These are phyloP conservation scores for Manis crassicaudata DNA, from an alignment of 2,797 vertebrate species.

Conservation along the genomic window DNA sequence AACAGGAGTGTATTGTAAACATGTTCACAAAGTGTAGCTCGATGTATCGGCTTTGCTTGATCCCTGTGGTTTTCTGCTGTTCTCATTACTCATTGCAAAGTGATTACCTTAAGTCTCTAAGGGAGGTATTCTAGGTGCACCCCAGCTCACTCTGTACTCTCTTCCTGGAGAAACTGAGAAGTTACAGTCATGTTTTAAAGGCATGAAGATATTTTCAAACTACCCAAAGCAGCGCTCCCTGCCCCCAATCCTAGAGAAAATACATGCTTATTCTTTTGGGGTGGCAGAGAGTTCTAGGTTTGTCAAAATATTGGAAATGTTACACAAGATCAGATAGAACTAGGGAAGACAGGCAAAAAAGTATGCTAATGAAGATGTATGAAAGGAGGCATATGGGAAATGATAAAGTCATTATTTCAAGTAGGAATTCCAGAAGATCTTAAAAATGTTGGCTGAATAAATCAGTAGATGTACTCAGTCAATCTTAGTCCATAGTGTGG, in stretches of 20 bases:
- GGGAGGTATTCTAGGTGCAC: background rate
- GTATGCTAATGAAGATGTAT: background rate
- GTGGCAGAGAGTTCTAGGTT: background rate
- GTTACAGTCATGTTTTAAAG: slow-evolving; percentile 10
- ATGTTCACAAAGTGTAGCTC: background rate
- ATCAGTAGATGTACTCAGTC: background rate
- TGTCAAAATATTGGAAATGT: slow-evolving; percentile 4
- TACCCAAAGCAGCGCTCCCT: background rate
- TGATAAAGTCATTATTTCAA: background rate
- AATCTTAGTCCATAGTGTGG: background rate
- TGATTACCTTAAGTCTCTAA: background rate
- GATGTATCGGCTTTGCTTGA: background rate
- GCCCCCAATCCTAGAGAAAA: background rate
- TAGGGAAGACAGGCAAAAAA: background rate
- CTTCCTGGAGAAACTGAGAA: background rate
- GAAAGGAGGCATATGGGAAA: background rate
- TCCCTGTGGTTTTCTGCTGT: background rate
- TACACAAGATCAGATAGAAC: background rate
- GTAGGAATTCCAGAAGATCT: background rate
- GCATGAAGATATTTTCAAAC: background rate
- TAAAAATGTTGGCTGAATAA: slow-evolving; percentile 16
- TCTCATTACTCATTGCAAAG: background rate
- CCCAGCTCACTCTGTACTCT: background rate
- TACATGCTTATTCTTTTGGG: background rate
- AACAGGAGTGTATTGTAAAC: slow-evolving; percentile 69